phyloP scores from a whole-genome alignment of 2,888 invertebrate species.

The Cheilosia vulpina region DNA sequence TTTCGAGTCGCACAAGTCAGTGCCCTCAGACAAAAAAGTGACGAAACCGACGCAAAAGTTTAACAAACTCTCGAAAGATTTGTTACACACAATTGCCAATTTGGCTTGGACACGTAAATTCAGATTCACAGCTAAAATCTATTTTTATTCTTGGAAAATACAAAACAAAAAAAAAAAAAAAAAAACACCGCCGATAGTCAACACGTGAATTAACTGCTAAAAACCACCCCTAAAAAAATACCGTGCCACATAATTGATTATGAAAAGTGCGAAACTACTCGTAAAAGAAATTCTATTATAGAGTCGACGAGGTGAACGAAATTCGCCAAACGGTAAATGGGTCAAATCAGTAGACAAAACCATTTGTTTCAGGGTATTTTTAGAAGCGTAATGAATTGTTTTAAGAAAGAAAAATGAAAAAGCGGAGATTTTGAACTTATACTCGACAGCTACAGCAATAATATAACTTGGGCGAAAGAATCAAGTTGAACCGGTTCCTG shows the following conservation, averaged over 20 bases:
- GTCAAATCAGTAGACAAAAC: conserved; percentile 53
- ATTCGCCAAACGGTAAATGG: conserved; percentile 41
- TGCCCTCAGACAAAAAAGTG: conserved; percentile 34
- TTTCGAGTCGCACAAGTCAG: conserved; percentile 19
- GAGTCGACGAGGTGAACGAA: conserved; percentile 32
- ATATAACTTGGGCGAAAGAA: conserved; percentile 20
- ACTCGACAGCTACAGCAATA: neutral
- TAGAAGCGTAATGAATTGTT: conserved; percentile 39
- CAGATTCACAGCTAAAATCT: conserved; percentile 21
- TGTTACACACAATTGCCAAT: conserved; percentile 36
- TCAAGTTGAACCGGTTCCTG: conserved; percentile 73
- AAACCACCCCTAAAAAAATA: neutral
- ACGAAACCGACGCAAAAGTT: conserved; percentile 39
- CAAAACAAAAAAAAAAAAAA: neutral
- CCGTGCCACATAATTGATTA: conserved; percentile 11
- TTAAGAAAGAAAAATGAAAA: conserved; percentile 10
- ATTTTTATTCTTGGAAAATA: conserved; percentile 13
- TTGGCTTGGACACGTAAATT: conserved; percentile 26
- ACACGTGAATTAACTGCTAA: neutral
- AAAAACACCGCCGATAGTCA: neutral
- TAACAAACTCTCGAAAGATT: conserved; percentile 35
- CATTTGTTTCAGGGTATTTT: conserved; percentile 44
- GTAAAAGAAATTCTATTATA: neutral
- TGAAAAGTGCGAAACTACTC: neutral
- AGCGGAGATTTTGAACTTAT: conserved; percentile 23